Evolutionary conservation across 2,888 invertebrate species (phyloP).

Genomic region (Scrobipalpa atriplicella): DNA sequence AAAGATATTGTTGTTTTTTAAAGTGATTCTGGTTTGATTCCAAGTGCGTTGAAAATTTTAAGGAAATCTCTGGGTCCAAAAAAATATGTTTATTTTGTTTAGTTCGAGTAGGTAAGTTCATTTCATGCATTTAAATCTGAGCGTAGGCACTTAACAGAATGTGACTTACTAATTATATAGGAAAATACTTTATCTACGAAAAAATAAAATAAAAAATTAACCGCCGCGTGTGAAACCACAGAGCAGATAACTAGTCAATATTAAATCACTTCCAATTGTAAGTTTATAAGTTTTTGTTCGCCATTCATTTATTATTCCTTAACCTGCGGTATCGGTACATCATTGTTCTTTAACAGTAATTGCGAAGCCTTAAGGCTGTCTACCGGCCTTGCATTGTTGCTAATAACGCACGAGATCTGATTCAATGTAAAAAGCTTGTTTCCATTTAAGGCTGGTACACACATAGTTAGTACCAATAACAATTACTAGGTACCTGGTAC

Average conservation of each 20-base stretch:
- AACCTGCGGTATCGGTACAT: slow-evolving; percentile 26
- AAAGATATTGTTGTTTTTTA: no score
- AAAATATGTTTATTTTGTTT: no score
- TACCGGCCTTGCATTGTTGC: slow-evolving; percentile 57
- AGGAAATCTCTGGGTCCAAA: no score
- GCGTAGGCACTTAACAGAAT: no score
- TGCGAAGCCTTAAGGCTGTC: slow-evolving; percentile 32
- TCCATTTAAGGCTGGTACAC: slow-evolving; percentile 35
- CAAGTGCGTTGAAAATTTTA: no score
- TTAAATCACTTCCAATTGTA: slow-evolving; percentile 8
- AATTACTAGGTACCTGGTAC: background rate
- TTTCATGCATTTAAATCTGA: no score
- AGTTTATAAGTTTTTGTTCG: slow-evolving; percentile 13
- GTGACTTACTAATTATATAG: no score
- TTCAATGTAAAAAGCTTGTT: slow-evolving; percentile 36
- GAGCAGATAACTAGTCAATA: background rate
- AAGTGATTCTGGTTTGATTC: no score
- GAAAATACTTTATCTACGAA: no score
- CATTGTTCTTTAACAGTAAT: slow-evolving; percentile 36
- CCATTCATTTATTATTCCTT: slow-evolving; percentile 13
- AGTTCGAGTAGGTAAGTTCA: no score
- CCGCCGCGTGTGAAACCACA: no score
- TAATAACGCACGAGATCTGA: slow-evolving; percentile 37
- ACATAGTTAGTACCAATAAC: background rate
- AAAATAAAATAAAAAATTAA: no score